Evolutionary conservation across 2,113 vertebrate genomes (phyloP), one percentile per base, ranked within the genome.

Genomic region (zebrafish (Danio rerio)): DNA sequence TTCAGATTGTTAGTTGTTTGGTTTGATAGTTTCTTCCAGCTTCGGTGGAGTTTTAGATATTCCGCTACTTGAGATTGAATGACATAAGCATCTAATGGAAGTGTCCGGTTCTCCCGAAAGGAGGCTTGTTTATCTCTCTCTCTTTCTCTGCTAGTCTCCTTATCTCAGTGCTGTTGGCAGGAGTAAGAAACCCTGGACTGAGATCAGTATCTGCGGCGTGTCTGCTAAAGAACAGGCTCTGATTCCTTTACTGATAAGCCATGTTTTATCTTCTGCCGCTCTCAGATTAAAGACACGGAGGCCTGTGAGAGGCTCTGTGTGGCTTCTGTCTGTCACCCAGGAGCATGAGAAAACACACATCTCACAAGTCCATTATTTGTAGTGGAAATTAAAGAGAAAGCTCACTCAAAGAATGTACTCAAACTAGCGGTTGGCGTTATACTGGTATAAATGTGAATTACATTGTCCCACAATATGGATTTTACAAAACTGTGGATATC

Each of bases 191-290:
- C 71, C 18, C 70, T 43, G 77, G 78, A 71, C 63, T 78, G 50
- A 70, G 86, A 83, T 87, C 80, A 80, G 43, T 82, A 85, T 87
- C 86, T 87, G 70, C 77, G 61, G 78, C 62, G 65, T 72, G 68
- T 74, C 74, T 82, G 79, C 72, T 82, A 84, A 81, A 87, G 83
- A 79, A 63, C 83, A 63, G 77, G 71, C 71, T 65, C 81, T 68
- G 81, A 85, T 85, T 61, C 61, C 75, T 62, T 2, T 6, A 49
- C 56, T 45, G 84, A 85, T 87, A 85, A 85, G 58, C 82, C 79
- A 18, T 5, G 45, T 71, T 81, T 81, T 85, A 85, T 85, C 84
- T 74, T 63, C 69, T 15, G 52, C 50, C 79, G 62, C 70, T 69
- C 78, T 79, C 74, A 65, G 59, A 50, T 78, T 78, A 56, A 79